Evolutionary conservation across 2,797 vertebrate species (phyloP).

Genomic region (Sebastes cheni): DNA sequence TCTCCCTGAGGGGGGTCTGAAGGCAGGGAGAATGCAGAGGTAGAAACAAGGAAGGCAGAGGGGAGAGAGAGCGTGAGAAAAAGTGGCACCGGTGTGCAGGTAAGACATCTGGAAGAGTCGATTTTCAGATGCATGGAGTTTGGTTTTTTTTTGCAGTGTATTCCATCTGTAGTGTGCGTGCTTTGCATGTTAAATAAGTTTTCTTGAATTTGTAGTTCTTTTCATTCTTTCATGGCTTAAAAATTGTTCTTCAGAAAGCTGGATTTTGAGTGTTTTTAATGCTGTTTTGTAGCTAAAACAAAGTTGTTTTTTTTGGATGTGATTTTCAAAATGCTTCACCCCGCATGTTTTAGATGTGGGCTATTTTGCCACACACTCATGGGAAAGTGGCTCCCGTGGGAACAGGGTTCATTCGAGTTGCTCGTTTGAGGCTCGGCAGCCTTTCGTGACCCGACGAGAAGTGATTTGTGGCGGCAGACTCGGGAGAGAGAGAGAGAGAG

Average conservation of each 20-base stretch:
- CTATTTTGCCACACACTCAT: conserved; percentile 23
- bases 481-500: background rate
- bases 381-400: conserved; percentile 57
- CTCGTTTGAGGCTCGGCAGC: conserved; percentile 26
- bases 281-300: background rate
- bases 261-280: background rate
- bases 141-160: background rate
- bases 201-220: background rate
- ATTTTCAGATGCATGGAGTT: background rate
- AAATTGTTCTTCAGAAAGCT: background rate
- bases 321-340: background rate
- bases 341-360: conserved; percentile 16
- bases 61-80: conserved; percentile 48
- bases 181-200: background rate
- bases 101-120: conserved; percentile 46
- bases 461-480: conserved; percentile 68
- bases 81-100: conserved; percentile 59
- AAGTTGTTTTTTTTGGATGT: background rate
- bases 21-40: conserved; percentile 57
- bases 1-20: conserved; percentile 54
- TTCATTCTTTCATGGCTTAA: background rate
- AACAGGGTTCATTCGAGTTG: conserved; percentile 44
- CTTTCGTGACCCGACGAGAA: conserved; percentile 32
- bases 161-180: background rate
- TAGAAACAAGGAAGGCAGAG: conserved; percentile 59